Evolutionary conservation across 2,113 vertebrate genomes (phyloP).

Genomic region (Campylorhamphus procurvoides): DNA sequence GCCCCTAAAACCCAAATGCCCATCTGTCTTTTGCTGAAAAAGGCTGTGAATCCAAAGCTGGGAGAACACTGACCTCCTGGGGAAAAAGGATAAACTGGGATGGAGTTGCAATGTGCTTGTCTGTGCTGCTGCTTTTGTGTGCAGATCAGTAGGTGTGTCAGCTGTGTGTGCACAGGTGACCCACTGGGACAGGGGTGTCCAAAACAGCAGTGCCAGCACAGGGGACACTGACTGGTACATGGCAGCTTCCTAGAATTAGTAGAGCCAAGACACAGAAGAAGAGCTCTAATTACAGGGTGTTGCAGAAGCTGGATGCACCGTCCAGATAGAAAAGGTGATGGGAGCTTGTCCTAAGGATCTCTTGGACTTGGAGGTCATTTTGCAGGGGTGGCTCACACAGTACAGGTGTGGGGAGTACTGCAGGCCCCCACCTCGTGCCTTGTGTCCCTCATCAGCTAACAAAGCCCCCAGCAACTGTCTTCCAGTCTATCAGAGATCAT

Average conservation of each 20-base stretch:
- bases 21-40: neutral
- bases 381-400: fast-evolving
- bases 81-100: neutral
- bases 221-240: too few relatives aligned
- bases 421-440: neutral
- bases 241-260: neutral
- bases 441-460: neutral
- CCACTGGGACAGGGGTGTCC: neutral
- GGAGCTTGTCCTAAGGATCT: neutral
- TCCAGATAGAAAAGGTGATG: neutral
- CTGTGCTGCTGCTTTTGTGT: neutral
- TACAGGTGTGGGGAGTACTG: neutral
- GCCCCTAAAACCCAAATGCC: neutral
- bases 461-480: neutral
- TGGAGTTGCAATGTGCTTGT: neutral
- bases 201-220: neutral
- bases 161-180: neutral
- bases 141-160: neutral
- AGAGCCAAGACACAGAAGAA: neutral
- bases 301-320: neutral
- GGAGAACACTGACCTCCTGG: neutral
- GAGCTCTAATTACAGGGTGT: neutral
- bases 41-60: neutral
- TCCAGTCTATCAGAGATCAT: fast-evolving
- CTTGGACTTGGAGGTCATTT: neutral